Evolutionary conservation across 2,888 invertebrate genomes (phyloP).

Genomic region (Malthinus seriepunctatus): DNA sequence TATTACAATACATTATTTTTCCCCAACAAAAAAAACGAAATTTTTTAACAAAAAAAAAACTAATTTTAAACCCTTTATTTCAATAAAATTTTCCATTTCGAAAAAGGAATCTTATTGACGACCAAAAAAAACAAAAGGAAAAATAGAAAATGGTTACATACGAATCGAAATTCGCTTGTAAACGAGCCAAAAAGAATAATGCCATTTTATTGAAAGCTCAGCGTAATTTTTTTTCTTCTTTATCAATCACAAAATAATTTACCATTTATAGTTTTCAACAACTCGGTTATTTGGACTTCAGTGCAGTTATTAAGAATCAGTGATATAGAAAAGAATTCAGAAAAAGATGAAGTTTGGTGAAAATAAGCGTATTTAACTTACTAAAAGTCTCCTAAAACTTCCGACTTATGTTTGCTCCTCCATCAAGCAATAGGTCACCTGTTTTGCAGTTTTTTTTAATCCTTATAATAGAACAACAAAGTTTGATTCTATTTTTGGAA

Average conservation of each 20-base stretch:
- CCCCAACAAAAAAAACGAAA: slow-evolving; percentile 17
- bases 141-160: background rate
- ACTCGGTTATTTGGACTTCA: background rate
- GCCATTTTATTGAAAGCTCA: background rate
- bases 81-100: slow-evolving; percentile 13
- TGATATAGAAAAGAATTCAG: slow-evolving; percentile 19
- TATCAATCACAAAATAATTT: background rate
- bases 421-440: no score
- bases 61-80: slow-evolving; percentile 21
- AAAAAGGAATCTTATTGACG: slow-evolving; percentile 9
- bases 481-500: no score
- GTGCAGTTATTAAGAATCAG: no score
- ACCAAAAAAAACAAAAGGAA: background rate
- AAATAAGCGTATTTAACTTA: no score
- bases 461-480: no score
- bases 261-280: no score
- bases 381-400: no score
- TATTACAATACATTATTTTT: no score
- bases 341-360: no score
- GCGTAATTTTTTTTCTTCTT: background rate
- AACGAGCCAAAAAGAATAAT: background rate
- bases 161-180: slow-evolving; percentile 1
- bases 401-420: no score
- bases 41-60: slow-evolving; percentile 11
- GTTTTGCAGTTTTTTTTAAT: no score